phyloP scores from a whole-genome alignment of 2,888 invertebrate species.

The Lamellibrachia satsuma region DNA sequence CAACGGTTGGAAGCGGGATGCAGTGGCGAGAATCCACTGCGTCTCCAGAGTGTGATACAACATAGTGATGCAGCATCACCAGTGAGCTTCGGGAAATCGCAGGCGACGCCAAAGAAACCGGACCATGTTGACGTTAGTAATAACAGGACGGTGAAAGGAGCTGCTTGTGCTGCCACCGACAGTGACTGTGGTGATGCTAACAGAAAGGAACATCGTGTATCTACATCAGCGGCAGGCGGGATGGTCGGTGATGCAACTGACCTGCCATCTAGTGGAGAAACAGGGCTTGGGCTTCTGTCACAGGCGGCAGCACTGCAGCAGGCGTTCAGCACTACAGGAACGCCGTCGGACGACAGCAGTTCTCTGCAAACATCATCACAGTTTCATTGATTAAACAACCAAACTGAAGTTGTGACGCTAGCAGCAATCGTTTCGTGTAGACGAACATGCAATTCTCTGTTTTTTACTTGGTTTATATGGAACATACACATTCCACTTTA shows the following conservation, averaged over 20 bases:
- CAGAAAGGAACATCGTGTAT: background rate
- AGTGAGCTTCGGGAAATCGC: background rate
- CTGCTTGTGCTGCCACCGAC: background rate
- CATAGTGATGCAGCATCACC: background rate
- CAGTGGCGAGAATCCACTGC: too few species aligned
- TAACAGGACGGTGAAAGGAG: background rate
- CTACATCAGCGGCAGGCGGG: background rate
- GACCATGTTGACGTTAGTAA: background rate
- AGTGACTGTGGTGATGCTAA: background rate
- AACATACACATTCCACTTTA: background rate
- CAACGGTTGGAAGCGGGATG: background rate
- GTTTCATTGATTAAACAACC: background rate
- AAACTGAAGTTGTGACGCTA: background rate
- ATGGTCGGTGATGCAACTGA: background rate
- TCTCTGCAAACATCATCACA: background rate
- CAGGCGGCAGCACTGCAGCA: slow-evolving; percentile 11
- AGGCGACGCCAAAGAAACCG: background rate
- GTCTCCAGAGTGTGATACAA: background rate
- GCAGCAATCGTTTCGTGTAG: too few species aligned
- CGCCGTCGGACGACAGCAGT: background rate
- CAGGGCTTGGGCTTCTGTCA: background rate
- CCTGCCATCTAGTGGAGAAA: background rate
- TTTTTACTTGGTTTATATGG: background rate
- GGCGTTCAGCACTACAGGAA: background rate
- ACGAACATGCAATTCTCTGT: background rate